Base-by-base conservation (phyloP, 2,888 invertebrate genomes). In the Miltochrista miniata region DNA sequence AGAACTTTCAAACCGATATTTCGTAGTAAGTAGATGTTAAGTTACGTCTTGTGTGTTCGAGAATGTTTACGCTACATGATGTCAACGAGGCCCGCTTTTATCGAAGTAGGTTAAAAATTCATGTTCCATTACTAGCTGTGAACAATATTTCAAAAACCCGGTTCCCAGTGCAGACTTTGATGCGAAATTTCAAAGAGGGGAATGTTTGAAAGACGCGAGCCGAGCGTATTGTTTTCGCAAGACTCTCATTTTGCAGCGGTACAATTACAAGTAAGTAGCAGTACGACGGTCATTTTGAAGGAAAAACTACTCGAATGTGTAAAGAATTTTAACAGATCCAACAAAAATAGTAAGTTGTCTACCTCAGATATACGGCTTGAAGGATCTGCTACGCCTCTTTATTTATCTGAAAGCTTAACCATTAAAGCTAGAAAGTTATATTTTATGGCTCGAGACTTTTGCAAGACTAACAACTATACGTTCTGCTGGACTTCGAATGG, bases 111-210 rank as follows among this genome's bases (percentile, higher is more conserved):
- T 75, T 68, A 73, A 68, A 72, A 71, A 75, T 71, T 72, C 76
- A 74, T 69, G 68, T 72, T 64, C 67, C 67, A 71, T 74, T 72
- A 77, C 66, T 61, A 71, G 67, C 66, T 59, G 54, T 40, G 65
- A 73, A 76, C 74, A 76, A 76, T 76, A 72, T 79, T 74, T 74
- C 68, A 61, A 77, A 73, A 76, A 72, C 74, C 70, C 65, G 61
- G 72, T 70, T 68, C 68, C 56, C 61, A 64, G 67, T 64, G 67
- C 63, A 55, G 52, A n/a, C 79, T 79, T 79, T 80, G 72, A 76
- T 63, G 74, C 64, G 54, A 54, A 63, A 74, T 66, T 75, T 76
- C 74, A 79, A 79, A 79, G 70, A 61, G 64, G 64, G 68, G 52
- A 57, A 64, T 70, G 68, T 69, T 75, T 76, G 77, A 75, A 76